These are phyloP conservation scores for Palythoa grandiflora DNA, from an alignment of 92 coral and sea anemone species.

Conservation along the genomic window DNA sequence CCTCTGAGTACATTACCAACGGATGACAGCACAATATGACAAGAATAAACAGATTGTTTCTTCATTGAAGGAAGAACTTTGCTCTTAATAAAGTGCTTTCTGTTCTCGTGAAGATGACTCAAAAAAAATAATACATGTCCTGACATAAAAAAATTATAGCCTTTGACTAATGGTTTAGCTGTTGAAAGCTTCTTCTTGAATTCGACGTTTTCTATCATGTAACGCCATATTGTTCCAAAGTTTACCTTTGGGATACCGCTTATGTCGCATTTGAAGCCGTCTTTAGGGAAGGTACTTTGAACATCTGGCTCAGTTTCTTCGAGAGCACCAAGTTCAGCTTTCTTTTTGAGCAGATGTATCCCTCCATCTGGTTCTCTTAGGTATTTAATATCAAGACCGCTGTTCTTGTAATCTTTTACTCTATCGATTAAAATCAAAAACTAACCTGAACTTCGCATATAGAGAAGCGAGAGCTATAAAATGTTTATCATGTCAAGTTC, in stretches of 20 bases:
- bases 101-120: slow-evolving; percentile 36
- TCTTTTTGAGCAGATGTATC: slow-evolving; percentile 56
- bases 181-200: slow-evolving; percentile 67
- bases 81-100: slow-evolving; percentile 64
- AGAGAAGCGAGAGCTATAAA: background rate
- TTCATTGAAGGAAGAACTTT: slow-evolving; percentile 53
- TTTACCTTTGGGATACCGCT: slow-evolving; percentile 55
- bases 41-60: slow-evolving; percentile 41
- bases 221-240: slow-evolving; percentile 66
- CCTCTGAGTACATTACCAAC: slow-evolving; percentile 8
- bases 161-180: slow-evolving; percentile 73
- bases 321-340: slow-evolving; percentile 63
- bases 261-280: slow-evolving; percentile 54
- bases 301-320: slow-evolving; percentile 43
- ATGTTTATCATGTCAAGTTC: background rate
- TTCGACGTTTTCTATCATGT: slow-evolving; percentile 68
- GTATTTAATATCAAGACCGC: slow-evolving; percentile 64
- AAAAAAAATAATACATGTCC: slow-evolving; percentile 63
- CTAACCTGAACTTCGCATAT: background rate
- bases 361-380: slow-evolving; percentile 74
- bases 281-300: slow-evolving; percentile 58
- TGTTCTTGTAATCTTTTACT: slow-evolving; percentile 58
- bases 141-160: slow-evolving; percentile 69
- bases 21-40: slow-evolving; percentile 41
- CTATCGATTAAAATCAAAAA: background rate